Percentiles rank a stretch among this genome's conserved stretches.
phyloP scores from a whole-genome alignment of 2,113 vertebrate species.

The Eulemur macaco region DNA sequence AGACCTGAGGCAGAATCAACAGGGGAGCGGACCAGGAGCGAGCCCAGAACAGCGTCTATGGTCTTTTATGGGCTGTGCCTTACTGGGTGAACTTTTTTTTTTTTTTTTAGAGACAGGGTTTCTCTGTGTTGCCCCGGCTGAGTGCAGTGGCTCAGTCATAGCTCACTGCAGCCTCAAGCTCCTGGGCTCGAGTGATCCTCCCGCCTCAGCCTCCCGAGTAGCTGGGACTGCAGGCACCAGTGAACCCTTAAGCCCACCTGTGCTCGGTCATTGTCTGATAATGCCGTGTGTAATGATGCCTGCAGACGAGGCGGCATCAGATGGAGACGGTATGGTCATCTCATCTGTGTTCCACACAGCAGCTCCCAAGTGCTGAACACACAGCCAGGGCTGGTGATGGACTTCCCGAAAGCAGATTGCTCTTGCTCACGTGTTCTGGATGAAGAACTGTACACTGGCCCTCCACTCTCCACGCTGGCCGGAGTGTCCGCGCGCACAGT shows the following conservation, averaged over 20 bases:
- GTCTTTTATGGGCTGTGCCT: not conserved
- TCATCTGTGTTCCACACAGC: not conserved
- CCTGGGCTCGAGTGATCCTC: too few species aligned
- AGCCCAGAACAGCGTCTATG: accelerated
- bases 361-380: accelerated
- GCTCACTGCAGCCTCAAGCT: too few species aligned
- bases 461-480: accelerated
- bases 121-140: too few species aligned
- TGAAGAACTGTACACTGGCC: not conserved
- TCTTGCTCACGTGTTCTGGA: not conserved
- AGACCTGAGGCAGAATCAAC: not conserved
- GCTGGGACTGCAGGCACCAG: too few species aligned
- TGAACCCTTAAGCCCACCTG: not conserved
- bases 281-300: accelerated
- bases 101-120: too few species aligned
- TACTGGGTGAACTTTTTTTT: not conserved
- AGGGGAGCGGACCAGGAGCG: not conserved
- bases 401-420: not conserved
- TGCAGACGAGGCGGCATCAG: accelerated
- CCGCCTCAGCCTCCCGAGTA: too few species aligned
- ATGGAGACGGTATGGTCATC: not conserved
- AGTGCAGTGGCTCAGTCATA: too few species aligned
- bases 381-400: not conserved
- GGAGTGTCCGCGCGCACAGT: accelerated
- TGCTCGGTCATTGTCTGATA: not conserved